Evolutionary conservation across 2,888 invertebrate genomes (phyloP), one percentile per base, ranked within the genome.

Genomic region (Exephanes ischioxanthus): DNA sequence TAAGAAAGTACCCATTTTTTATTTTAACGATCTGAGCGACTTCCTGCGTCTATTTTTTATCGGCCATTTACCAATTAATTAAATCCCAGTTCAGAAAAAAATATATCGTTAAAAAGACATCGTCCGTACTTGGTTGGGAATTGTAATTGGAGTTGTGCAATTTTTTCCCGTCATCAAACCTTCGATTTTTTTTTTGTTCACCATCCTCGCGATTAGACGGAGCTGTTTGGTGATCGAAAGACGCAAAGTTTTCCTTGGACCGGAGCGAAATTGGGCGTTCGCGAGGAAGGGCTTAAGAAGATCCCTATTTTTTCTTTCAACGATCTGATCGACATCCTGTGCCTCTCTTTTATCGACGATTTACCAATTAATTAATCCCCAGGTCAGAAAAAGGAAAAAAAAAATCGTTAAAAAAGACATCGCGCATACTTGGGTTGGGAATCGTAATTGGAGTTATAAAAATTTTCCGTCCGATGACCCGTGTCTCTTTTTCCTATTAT

Each of bases 401-500:
- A n/a, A n/a, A 0, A n/a, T 53, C 53, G 53, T 53, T n/a, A 3
- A 58, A 55, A 58, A 58, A 58, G 26, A 16, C 53, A 63, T 33
- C 14, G 26, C 11, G 16, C 16, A n/a, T 9, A 58, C 11, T 19
- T 58, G 55, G 22, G 22, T 2, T 14, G 22, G 26, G 11, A 58
- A 58, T 58, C 19, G 26, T 58, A 58, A 58, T 58, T 22, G 26
- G 26, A 22, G 58, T 58, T 58, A n/a, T 58, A 58, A 58, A 58
- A 58, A 58, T 30, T 30, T 63, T 30, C 33, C 63, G 63, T 63
- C 30, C n/a, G 30, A 33, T 33, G 63, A 63, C 16, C 16, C 33
- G 33, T 4, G 45, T 16, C 45, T n/a, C n/a, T 16, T 16, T 30
- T 63, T 63, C 33, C 33, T n/a, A 63, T 63, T 63, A 63, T 63